These are phyloP conservation scores for Candoia aspera DNA, from an alignment of 2,113 vertebrate genomes.

Conservation along the genomic window DNA sequence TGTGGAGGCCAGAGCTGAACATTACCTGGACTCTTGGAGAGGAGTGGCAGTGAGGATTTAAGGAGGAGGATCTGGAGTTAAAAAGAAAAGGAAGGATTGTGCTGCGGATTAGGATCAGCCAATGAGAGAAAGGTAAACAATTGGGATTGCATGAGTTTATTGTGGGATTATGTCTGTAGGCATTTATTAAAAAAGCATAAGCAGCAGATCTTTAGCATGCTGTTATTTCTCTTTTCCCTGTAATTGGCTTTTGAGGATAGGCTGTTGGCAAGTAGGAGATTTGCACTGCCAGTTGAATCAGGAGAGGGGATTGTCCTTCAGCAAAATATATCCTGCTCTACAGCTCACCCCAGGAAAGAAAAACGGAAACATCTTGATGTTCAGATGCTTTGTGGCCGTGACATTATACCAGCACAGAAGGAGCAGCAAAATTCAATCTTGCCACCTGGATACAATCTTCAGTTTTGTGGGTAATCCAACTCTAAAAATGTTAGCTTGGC, in stretches of 20 bases:
- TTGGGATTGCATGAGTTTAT: background rate
- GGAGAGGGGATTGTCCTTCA: slow-evolving; percentile 40
- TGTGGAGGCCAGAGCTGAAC: background rate
- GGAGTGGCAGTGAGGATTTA: background rate
- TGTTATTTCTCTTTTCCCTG: slow-evolving; percentile 6
- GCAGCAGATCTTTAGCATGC: slow-evolving; percentile 45
- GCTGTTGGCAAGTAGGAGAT: slow-evolving; percentile 40
- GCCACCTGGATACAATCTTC: background rate
- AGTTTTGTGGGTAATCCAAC: background rate
- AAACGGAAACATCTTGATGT: background rate
- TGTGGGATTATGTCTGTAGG: background rate
- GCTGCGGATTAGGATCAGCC: background rate
- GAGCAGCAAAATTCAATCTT: slow-evolving; percentile 17
- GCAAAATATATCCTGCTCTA: slow-evolving; percentile 37
- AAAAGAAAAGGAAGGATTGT: background rate
- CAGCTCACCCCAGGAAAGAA: slow-evolving; percentile 36
- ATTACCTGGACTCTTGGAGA: background rate
- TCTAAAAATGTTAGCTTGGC: background rate
- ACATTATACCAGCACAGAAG: background rate
- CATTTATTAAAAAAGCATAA: slow-evolving; percentile 39
- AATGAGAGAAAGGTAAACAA: background rate
- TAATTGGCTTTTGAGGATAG: slow-evolving; percentile 36
- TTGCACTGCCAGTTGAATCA: slow-evolving; percentile 26
- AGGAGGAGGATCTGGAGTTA: background rate
- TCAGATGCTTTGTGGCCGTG: background rate